Evolutionary conservation across 2,113 vertebrate genomes (phyloP).

Genomic region (Chelonoidis abingdonii): DNA sequence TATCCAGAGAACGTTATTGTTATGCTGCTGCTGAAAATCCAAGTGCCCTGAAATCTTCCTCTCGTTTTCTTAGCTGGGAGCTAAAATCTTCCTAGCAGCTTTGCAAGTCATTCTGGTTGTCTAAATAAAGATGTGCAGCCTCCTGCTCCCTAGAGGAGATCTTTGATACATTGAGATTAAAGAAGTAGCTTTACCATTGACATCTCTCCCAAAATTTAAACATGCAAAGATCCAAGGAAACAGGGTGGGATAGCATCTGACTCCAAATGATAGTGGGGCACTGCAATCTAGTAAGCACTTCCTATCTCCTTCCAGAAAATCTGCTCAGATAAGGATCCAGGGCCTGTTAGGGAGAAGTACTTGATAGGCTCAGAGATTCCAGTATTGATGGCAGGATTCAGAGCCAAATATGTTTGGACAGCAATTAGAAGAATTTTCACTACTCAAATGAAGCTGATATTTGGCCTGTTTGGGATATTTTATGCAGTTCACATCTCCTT

Average conservation of each 20-base stretch:
- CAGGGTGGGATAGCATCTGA: not conserved
- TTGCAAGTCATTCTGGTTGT: not conserved
- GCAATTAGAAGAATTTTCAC: not conserved
- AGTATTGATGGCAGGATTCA: not conserved
- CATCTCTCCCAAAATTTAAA: not conserved
- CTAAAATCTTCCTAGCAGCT: not conserved
- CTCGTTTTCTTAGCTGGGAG: not conserved
- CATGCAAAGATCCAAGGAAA: not conserved
- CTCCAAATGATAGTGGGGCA: not conserved
- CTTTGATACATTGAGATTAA: too few species aligned
- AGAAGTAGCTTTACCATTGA: too few species aligned
- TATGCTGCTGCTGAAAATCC: not conserved
- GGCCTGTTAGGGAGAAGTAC: not conserved
- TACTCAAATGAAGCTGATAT: not conserved
- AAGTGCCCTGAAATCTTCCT: not conserved
- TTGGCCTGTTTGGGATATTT: not conserved
- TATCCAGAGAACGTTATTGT: not conserved
- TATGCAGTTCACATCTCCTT: not conserved
- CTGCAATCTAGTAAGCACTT: not conserved
- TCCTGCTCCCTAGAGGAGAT: too few species aligned
- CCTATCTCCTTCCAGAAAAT: not conserved
- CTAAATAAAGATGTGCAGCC: not conserved
- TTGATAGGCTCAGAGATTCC: not conserved
- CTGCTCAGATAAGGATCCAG: not conserved
- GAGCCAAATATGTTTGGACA: not conserved